Evolutionary conservation across 2,888 invertebrate genomes (phyloP).

Genomic region (Encarsia formosa): DNA sequence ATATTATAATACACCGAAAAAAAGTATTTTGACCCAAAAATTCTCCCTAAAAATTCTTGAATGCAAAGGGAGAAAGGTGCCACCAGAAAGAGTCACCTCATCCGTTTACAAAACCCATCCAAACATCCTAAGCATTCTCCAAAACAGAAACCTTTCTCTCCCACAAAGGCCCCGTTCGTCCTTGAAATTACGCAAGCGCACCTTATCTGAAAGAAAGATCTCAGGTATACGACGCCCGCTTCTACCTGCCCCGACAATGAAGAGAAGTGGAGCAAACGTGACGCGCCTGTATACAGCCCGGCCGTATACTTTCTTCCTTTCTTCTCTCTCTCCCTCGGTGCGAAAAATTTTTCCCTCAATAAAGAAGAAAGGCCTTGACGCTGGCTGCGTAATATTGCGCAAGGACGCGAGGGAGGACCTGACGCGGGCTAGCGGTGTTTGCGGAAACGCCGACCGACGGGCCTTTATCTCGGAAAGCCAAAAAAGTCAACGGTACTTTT

Average conservation of each 20-base stretch:
- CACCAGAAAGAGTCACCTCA: too few relatives aligned
- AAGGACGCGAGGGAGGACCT: neutral
- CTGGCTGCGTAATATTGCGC: neutral
- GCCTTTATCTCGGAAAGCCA: slow-evolving; percentile 17
- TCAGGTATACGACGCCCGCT: neutral
- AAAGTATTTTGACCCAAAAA: too few relatives aligned
- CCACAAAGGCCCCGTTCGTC: too few relatives aligned
- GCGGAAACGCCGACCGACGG: slow-evolving; percentile 34
- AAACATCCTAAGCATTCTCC: too few relatives aligned
- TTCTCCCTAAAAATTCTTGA: too few relatives aligned
- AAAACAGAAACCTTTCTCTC: too few relatives aligned
- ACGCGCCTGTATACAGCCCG: slow-evolving; percentile 27
- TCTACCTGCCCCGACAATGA: slow-evolving; percentile 12
- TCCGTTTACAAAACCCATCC: too few relatives aligned
- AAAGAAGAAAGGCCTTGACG: slow-evolving; percentile 29
- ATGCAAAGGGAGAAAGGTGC: too few relatives aligned
- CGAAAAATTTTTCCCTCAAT: slow-evolving; percentile 11
- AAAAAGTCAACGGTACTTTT: slow-evolving; percentile 19
- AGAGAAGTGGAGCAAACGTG: slow-evolving; percentile 34
- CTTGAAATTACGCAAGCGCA: too few relatives aligned
- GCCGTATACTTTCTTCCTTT: neutral
- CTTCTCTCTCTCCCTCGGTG: neutral
- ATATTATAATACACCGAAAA: too few relatives aligned
- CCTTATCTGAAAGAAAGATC: too few relatives aligned
- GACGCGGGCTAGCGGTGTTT: slow-evolving; percentile 30